Evolutionary conservation across 92 coral and sea anemone genomes (phyloP), one percentile per base, ranked within the genome.

Genomic region (Heteractis magnifica): DNA sequence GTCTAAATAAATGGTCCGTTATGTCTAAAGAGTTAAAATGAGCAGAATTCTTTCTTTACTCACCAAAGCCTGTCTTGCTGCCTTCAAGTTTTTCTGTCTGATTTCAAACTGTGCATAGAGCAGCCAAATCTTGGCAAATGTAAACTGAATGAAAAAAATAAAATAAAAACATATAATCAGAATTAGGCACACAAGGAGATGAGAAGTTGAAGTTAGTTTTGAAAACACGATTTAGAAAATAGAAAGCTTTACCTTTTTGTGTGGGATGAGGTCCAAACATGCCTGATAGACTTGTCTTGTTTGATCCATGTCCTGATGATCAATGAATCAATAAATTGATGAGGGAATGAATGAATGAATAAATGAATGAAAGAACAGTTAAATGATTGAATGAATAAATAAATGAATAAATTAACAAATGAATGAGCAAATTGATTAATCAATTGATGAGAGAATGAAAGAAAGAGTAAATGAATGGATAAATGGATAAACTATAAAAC

Each of bases 31-130:
- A 34, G 44, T 34, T 34, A 34, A 34, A 34, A 34, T 16, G 16
- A 53, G 53, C 71, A 11, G 4, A 1, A 34, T 59, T 15, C 10
- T 19, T 19, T 64, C 2, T 60, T 4, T 48, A 4, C 60, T 85
- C 60, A 96, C 99, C 99, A 96, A 84, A 7, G 99, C 94, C 81
- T 96, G 92, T 19, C 99, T 89, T n/a, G 99, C 99, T 12, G 94
- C 94, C 56, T 85, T 83, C 6, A 94, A 85, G 74, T 94, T 93
- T 76, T 92, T 90, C 90, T 94, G 98, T 6, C 99, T 89, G 68
- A 96, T 94, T 82, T 96, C 99, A 89, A 96, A 96, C 88, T 96
- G 99, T 26, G 99, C 99, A 52, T 94, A 96, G 21, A 96, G 86
- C 78, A 96, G 86, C 99, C 99, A 96, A 4, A 96, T 91, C 85